Percentiles rank a stretch among this genome's conserved stretches.
Conservation (phyloP, 1,140 invertebrate species). For the Cataglyphis hispanica region DNA sequence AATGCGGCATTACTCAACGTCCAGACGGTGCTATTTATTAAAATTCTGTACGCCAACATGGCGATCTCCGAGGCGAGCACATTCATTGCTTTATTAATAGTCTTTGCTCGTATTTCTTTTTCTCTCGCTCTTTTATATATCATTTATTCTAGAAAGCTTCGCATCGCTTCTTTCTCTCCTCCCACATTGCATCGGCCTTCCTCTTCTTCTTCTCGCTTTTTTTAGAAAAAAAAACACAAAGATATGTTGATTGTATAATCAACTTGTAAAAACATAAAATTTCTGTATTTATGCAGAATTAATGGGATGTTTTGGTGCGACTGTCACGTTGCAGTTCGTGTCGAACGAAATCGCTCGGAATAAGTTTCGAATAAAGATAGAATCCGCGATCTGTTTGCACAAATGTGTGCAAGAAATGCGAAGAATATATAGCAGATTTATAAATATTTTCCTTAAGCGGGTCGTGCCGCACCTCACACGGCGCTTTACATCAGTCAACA, state of each 20-base stretch:
- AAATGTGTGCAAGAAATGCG: slow-evolving; percentile 28
- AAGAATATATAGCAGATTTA: slow-evolving; percentile 21
- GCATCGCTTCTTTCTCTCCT: background rate
- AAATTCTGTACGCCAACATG: background rate
- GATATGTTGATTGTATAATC: background rate
- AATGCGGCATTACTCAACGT: slow-evolving; percentile 27
- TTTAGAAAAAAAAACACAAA: background rate
- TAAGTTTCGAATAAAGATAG: slow-evolving; percentile 10
- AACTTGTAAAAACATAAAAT: background rate
- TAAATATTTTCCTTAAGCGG: slow-evolving; percentile 23
- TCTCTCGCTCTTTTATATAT: background rate
- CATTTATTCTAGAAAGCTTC: slow-evolving; percentile 6
- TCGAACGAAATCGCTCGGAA: background rate
- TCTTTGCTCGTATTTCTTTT: background rate
- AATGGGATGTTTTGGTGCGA: background rate
- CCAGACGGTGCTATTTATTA: slow-evolving; percentile 4
- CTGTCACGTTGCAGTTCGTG: background rate
- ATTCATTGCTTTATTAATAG: slow-evolving; percentile 13
- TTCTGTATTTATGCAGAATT: background rate
- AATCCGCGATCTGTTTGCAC: slow-evolving; percentile 1
- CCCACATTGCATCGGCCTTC: background rate
- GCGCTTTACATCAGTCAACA: slow-evolving; percentile 54
- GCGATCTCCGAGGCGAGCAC: background rate
- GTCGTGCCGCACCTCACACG: slow-evolving; percentile 5
- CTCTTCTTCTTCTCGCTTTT: background rate